phyloP scores from a whole-genome alignment of 2,888 invertebrate genomes.

The Malachius bipustulatus region DNA sequence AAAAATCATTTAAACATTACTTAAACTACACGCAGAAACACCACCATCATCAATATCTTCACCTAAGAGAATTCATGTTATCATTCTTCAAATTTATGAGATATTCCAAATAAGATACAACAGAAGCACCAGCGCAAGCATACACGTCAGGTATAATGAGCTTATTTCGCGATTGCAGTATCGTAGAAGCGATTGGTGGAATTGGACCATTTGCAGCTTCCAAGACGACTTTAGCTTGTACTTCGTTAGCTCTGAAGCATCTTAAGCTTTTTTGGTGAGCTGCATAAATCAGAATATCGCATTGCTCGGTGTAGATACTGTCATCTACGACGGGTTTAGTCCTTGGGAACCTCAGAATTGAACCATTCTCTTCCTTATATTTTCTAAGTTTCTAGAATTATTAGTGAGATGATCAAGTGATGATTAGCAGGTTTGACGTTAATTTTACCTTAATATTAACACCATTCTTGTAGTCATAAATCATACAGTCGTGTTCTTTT shows the following conservation, averaged over 20 bases:
- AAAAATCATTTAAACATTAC: no score
- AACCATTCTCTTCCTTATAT: constrained; percentile 23
- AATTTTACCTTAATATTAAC: constrained; percentile 24
- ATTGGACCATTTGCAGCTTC: constrained; percentile 32
- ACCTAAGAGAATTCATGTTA: no score
- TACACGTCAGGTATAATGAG: constrained; percentile 33
- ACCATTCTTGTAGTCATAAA: constrained; percentile 29
- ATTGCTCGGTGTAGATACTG: constrained; percentile 26
- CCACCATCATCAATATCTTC: no score
- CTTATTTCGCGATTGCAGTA: constrained; percentile 24
- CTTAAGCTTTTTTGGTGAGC: constrained; percentile 28
- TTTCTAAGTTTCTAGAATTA: constrained; percentile 24
- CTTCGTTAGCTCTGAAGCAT: constrained; percentile 28
- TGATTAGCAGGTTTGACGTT: constrained; percentile 1
- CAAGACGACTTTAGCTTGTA: constrained; percentile 31
- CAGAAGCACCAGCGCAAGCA: constrained; percentile 27
- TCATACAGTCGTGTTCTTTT: constrained; percentile 27
- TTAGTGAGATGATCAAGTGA: background rate
- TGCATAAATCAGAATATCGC: constrained; percentile 31
- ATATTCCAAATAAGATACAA: constrained; percentile 32
- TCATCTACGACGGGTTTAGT: constrained; percentile 21
- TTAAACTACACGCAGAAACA: no score
- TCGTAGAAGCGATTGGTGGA: constrained; percentile 31
- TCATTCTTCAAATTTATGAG: constrained; percentile 2
- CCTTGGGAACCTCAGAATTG: constrained; percentile 23